A percentile compares a stretch with the other conserved stretches of the same genome.
These are phyloP conservation scores for Eilema caniola DNA, from an alignment of 2,888 invertebrate genomes.

Conservation along the genomic window DNA sequence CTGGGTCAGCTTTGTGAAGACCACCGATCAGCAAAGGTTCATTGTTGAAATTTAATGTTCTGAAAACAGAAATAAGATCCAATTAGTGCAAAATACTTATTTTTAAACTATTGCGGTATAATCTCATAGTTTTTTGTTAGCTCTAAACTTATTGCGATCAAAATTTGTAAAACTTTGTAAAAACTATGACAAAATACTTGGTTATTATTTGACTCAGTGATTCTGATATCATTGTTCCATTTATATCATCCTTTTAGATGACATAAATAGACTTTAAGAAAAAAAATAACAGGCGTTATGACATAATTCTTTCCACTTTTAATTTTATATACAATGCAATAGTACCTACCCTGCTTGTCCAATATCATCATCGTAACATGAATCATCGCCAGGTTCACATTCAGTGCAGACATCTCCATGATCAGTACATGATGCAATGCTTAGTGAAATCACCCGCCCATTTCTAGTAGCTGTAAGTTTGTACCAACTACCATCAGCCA, in stretches of 20 bases:
- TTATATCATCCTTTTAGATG: too few relatives aligned
- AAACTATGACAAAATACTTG: background rate
- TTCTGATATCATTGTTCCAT: background rate
- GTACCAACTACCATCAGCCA: constrained; percentile 96
- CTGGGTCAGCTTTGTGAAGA: constrained; percentile 93
- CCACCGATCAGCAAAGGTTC: constrained; percentile 95
- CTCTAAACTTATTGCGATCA: too few relatives aligned
- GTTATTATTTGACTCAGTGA: background rate
- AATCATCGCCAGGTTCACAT: constrained; percentile 93
- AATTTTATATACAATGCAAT: background rate
- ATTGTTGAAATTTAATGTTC: constrained; percentile 96
- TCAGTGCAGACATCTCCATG: constrained; percentile 95
- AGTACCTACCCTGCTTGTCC: constrained; percentile 94
- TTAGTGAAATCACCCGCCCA: constrained; percentile 94
- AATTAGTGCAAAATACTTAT: background rate
- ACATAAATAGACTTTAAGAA: background rate
- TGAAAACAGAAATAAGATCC: constrained; percentile 77
- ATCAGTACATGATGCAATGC: constrained; percentile 93
- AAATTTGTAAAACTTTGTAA: too few relatives aligned
- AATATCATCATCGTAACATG: constrained; percentile 94
- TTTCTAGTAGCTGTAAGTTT: constrained; percentile 96
- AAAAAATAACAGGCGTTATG: too few relatives aligned
- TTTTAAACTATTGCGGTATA: too few relatives aligned
- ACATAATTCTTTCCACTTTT: background rate
- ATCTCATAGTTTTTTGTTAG: too few relatives aligned